phyloP scores from a whole-genome alignment of 30 jellyfish, hydroid and myxozoan genomes.

The Cassiopea xamachana region DNA sequence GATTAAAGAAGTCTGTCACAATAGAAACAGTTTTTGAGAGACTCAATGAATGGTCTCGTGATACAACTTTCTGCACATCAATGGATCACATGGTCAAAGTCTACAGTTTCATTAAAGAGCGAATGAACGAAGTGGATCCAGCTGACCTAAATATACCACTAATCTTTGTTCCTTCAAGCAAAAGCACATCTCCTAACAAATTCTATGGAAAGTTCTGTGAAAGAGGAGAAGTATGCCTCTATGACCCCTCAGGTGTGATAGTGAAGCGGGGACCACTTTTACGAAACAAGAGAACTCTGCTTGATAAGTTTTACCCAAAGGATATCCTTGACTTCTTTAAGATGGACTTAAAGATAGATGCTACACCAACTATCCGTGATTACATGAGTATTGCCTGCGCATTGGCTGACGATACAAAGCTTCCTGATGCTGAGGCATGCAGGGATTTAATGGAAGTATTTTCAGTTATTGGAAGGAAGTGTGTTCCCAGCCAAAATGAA shows the following conservation, averaged over 20 bases:
- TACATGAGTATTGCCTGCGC: slow-evolving; percentile 66
- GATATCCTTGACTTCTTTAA: slow-evolving; percentile 70
- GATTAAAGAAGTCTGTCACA: slow-evolving; percentile 31
- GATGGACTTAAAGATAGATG: slow-evolving; percentile 41
- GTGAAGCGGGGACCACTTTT: slow-evolving; percentile 2
- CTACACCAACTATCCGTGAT: slow-evolving; percentile 74
- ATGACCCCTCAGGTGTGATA: slow-evolving; percentile 75
- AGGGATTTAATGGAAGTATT: slow-evolving; percentile 57
- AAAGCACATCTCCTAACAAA: not conserved
- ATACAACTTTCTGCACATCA: slow-evolving; percentile 61
- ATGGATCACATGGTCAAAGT: slow-evolving; percentile 65
- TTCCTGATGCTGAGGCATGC: slow-evolving; percentile 69
- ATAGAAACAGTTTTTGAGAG: slow-evolving; percentile 45
- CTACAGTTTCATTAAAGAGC: slow-evolving; percentile 49
- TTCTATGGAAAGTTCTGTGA: slow-evolving; percentile 64
- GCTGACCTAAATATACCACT: slow-evolving; percentile 61
- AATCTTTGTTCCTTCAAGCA: slow-evolving; percentile 40
- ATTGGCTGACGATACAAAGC: slow-evolving; percentile 65
- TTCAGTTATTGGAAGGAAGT: slow-evolving; percentile 62
- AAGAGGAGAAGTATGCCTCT: slow-evolving; percentile 73
- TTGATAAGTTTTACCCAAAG: slow-evolving; percentile 61
- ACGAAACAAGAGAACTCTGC: slow-evolving; percentile 48
- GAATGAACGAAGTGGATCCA: slow-evolving; percentile 4
- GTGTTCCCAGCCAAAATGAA: slow-evolving; percentile 9
- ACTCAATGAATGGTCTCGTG: slow-evolving; percentile 71